phyloP scores from a whole-genome alignment of 1,140 invertebrate species.

The Platyura marginata region DNA sequence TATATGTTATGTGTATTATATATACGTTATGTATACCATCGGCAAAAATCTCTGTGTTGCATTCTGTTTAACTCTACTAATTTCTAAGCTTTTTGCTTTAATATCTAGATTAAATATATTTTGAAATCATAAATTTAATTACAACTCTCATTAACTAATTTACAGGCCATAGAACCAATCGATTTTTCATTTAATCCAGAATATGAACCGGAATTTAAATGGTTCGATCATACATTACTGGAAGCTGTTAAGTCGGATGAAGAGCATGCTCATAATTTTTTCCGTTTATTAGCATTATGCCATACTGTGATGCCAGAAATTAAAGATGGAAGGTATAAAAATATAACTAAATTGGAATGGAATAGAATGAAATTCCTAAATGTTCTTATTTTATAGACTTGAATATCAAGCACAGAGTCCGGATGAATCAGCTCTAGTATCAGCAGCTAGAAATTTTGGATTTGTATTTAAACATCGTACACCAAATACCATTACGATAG shows the following conservation, averaged over 20 bases:
- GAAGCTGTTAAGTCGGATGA: conserved; percentile 64
- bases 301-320: conserved; percentile 97
- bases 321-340: conserved; percentile 43
- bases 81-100: too few species aligned
- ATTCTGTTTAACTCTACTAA: too few species aligned
- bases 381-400: conserved; percentile 4
- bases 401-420: conserved; percentile 81
- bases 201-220: conserved; percentile 81
- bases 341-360: not conserved
- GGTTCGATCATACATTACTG: conserved; percentile 76
- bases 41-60: too few species aligned
- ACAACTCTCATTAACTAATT: conserved; percentile 6
- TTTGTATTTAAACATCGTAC: conserved; percentile 92
- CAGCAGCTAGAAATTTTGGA: conserved; percentile 94
- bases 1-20: too few species aligned
- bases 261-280: conserved; percentile 64
- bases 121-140: not conserved
- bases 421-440: conserved; percentile 92
- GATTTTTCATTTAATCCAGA: conserved; percentile 91
- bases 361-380: not conserved
- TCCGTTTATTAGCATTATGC: conserved; percentile 74
- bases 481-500: conserved; percentile 85
- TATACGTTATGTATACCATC: too few species aligned
- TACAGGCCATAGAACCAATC: conserved; percentile 50
- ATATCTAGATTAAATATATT: too few species aligned